Percentiles rank a stretch among this genome's conserved stretches.
These are phyloP conservation scores for zebrafish (Danio rerio) DNA, from an alignment of 2,113 vertebrate species.

Conservation along the genomic window DNA sequence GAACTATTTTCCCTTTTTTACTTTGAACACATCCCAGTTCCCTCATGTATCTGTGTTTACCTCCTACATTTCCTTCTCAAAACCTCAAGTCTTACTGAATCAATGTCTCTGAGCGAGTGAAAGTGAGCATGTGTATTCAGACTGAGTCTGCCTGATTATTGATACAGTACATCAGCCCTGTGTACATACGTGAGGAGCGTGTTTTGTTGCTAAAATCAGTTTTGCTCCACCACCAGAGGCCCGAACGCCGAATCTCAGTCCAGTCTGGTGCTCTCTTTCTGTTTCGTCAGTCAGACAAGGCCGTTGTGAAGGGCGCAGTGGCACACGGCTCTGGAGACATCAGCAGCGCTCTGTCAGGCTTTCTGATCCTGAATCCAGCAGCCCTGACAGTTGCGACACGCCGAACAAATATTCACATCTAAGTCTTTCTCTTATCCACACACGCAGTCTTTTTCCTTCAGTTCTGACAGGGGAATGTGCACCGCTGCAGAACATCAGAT, in stretches of 20 bases:
- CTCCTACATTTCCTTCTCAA: conserved; percentile 12
- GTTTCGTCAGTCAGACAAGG: background rate
- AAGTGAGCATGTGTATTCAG: background rate
- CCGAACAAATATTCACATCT: conserved; percentile 70
- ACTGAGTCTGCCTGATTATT: conserved; percentile 32
- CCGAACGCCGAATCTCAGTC: background rate
- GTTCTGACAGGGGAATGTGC: conserved; percentile 66
- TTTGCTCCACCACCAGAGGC: background rate
- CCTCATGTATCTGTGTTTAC: conserved; percentile 26
- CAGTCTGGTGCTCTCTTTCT: background rate
- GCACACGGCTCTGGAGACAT: conserved; percentile 61
- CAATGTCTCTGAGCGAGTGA: background rate
- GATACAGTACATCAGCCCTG: background rate
- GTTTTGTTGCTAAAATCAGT: background rate
- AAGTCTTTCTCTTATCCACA: conserved; percentile 65
- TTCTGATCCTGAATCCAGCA: conserved; percentile 67
- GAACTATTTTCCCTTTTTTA: background rate
- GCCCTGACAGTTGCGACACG: conserved; percentile 57
- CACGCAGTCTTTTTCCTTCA: conserved; percentile 58
- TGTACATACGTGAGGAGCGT: background rate
- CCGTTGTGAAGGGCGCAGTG: background rate
- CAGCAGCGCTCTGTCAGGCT: conserved; percentile 63
- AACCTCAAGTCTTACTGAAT: background rate
- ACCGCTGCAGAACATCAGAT: conserved; percentile 5
- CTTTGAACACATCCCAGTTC: background rate